Base-by-base conservation (phyloP, 2,113 vertebrate genomes). In the Anthoscopus minutus region DNA sequence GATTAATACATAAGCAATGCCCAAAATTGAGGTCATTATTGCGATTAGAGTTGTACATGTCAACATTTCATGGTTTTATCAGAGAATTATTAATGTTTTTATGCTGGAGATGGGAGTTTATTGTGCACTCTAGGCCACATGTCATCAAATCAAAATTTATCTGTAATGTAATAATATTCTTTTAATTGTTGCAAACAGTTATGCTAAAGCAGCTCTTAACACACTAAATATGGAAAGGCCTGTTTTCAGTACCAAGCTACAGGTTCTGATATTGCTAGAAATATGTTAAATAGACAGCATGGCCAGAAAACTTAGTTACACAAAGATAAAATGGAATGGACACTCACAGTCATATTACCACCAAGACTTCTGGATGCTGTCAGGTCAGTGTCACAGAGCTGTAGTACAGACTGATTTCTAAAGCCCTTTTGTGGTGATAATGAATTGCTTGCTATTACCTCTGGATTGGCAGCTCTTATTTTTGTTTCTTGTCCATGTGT, bases 31-130 rank as follows among this genome's bases (percentile, higher is more conserved):
- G 84, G 79, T 96, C 94, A 93, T 98, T 97, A 97, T 67, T 92
- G 57, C 96, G 96, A 94, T 98, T 97, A 97, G 89, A 77, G 66
- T 95, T 92, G 66, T 95, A 90, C 90, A 88, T 77, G 38, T 97
- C 13, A 72, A 73, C 65, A 69, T 92, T 93, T 92, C 80, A 60
- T 70, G 47, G 77, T 67, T 95, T 96, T 94, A 86, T 95, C 96
- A 92, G 82, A 70, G 96, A 96, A 94, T 95, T 77, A 96, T 92
- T 93, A 90, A 94, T 96, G 88, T 94, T 96, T 97, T 96, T 93
- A 73, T 71, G 67, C 33, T 79, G 58, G 51, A 95, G 69, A 56
- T 79, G 65, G 62, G 58, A 94, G 58, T 96, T 88, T 93, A 91
- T 92, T 93, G 57, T 96, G 79, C 91, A 38, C 87, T 96, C 20